Evolutionary conservation across 2,113 vertebrate species (phyloP).

Genomic region (Charina bottae): DNA sequence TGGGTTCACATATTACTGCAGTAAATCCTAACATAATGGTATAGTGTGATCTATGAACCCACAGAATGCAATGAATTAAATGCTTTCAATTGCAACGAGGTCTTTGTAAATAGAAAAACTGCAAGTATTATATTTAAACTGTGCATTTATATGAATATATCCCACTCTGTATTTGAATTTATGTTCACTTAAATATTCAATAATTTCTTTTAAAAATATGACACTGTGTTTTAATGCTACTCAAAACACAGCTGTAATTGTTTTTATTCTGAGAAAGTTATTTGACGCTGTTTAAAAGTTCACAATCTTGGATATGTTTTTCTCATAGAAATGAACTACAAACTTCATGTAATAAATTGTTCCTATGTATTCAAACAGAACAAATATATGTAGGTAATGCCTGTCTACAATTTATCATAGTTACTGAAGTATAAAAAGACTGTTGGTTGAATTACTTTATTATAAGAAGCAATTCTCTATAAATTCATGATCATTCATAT

Average conservation of each 20-base stretch:
- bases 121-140: no score
- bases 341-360: background rate
- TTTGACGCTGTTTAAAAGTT: background rate
- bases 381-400: background rate
- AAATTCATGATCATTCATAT: background rate
- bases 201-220: no score
- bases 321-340: background rate
- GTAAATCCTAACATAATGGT: no score
- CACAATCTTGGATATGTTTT: background rate
- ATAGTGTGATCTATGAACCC: no score
- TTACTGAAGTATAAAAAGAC: background rate
- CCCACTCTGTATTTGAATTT: no score
- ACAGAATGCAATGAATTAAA: no score
- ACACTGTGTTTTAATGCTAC: background rate
- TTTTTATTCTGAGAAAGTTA: background rate
- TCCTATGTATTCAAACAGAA: background rate
- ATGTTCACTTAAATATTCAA: no score
- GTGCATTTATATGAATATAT: no score
- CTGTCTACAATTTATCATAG: background rate
- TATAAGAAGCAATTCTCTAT: background rate
- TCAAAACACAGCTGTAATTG: background rate
- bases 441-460: background rate
- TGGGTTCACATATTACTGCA: no score
- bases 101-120: no score
- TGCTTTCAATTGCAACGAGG: no score